These are phyloP conservation scores for Mobula birostris DNA, from an alignment of 2,113 vertebrate genomes.

Conservation along the genomic window DNA sequence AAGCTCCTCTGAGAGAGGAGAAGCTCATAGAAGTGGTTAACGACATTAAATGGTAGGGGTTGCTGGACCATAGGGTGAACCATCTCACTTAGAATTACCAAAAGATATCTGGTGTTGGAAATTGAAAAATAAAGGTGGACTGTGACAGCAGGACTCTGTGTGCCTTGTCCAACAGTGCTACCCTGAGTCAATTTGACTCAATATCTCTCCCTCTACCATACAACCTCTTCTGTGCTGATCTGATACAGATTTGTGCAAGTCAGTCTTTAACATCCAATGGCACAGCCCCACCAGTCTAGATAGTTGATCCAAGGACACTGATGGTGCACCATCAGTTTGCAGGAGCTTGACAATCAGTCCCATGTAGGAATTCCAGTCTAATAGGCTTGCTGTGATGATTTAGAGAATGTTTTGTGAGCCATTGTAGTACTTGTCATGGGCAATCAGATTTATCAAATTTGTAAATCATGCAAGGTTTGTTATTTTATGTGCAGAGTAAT, in stretches of 20 bases:
- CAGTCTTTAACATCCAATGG: not conserved
- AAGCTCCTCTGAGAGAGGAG: not conserved
- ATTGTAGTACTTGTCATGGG: not conserved
- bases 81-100: not conserved
- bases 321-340: too few species aligned
- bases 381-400: not conserved
- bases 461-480: not conserved
- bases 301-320: not conserved
- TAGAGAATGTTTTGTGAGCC: constrained; percentile 2
- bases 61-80: not conserved
- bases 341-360: not conserved
- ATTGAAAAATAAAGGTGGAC: not conserved
- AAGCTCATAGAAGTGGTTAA: not conserved
- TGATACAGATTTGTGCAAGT: not conserved
- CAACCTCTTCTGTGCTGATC: not conserved
- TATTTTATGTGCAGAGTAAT: constrained; percentile 26
- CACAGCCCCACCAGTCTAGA: not conserved
- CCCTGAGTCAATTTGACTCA: not conserved
- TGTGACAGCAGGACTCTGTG: too few species aligned
- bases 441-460: constrained; percentile 19
- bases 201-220: not conserved
- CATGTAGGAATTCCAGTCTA: not conserved
- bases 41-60: not conserved
- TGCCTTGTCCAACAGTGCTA: not conserved
- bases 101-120: not conserved